A percentile compares a stretch with the other conserved stretches of the same genome.
Conservation (phyloP, 2,797 vertebrate species). For the Pampus argenteus region DNA sequence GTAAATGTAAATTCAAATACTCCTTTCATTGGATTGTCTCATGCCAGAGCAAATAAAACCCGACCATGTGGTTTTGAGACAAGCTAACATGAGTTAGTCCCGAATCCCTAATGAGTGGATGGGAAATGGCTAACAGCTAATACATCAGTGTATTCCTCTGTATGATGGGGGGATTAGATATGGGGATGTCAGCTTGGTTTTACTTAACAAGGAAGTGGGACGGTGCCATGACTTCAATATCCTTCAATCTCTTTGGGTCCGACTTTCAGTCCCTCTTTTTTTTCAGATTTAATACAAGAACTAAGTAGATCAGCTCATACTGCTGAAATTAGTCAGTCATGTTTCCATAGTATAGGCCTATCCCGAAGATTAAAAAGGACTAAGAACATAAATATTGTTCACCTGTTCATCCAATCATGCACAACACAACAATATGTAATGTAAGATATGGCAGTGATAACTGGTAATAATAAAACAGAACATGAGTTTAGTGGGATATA, state of each 20-base stretch:
- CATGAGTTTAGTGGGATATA: not conserved
- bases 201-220: slow-evolving; percentile 43
- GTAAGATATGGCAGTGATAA: not conserved
- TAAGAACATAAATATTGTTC: not conserved
- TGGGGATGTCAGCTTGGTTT: slow-evolving; percentile 30
- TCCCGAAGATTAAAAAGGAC: not conserved
- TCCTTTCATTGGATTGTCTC: too few relatives aligned
- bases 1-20: not conserved
- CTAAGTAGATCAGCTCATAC: not conserved
- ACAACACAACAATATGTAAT: too few relatives aligned
- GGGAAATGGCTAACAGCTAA: slow-evolving; percentile 48
- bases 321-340: not conserved
- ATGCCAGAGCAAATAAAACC: slow-evolving; percentile 35
- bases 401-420: not conserved
- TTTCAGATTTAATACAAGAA: not conserved
- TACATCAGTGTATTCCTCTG: slow-evolving; percentile 33
- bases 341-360: not conserved
- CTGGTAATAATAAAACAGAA: not conserved
- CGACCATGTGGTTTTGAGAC: slow-evolving; percentile 21
- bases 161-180: slow-evolving; percentile 27
- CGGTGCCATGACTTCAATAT: slow-evolving; percentile 42
- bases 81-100: slow-evolving; percentile 28
- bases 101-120: slow-evolving; percentile 36
- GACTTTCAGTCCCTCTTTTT: slow-evolving; percentile 30
- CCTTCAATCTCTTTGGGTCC: slow-evolving; percentile 16